phyloP scores from a whole-genome alignment of 2,888 invertebrate species.

The Elgonia sp. region DNA sequence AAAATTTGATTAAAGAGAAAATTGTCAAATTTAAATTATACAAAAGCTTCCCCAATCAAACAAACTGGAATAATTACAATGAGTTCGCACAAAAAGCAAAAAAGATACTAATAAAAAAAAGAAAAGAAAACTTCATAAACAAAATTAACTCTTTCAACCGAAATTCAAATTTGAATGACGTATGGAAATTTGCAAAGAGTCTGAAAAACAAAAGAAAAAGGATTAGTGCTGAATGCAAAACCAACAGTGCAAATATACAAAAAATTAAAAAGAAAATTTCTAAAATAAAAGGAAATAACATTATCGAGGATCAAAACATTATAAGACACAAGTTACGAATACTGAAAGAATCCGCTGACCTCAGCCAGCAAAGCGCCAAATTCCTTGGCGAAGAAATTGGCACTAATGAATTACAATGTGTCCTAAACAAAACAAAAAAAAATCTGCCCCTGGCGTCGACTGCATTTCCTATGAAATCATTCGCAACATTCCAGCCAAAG shows the following conservation, averaged over 20 bases:
- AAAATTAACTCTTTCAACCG: constrained; percentile 26
- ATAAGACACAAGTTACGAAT: too few species aligned
- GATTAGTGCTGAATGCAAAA: neutral
- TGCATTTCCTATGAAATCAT: too few species aligned
- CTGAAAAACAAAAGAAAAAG: constrained; percentile 35
- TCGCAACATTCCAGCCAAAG: too few species aligned
- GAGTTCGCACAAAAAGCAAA: neutral
- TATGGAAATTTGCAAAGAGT: constrained; percentile 10
- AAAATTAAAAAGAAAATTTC: too few species aligned
- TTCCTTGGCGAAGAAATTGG: too few species aligned
- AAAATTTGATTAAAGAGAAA: neutral
- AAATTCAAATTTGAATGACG: neutral
- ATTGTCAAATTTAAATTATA: neutral
- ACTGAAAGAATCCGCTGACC: too few species aligned
- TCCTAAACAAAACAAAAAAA: too few species aligned
- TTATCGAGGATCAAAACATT: too few species aligned
- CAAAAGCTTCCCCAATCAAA: neutral
- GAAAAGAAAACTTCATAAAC: neutral
- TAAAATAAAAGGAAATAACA: too few species aligned
- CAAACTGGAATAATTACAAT: neutral
- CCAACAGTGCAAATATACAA: neutral
- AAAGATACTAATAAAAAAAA: neutral
- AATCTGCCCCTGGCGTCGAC: too few species aligned
- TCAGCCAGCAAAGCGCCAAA: too few species aligned
- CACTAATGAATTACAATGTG: too few species aligned